These are phyloP conservation scores for Petromus typicus DNA, from an alignment of 2,113 vertebrate species.

Conservation along the genomic window DNA sequence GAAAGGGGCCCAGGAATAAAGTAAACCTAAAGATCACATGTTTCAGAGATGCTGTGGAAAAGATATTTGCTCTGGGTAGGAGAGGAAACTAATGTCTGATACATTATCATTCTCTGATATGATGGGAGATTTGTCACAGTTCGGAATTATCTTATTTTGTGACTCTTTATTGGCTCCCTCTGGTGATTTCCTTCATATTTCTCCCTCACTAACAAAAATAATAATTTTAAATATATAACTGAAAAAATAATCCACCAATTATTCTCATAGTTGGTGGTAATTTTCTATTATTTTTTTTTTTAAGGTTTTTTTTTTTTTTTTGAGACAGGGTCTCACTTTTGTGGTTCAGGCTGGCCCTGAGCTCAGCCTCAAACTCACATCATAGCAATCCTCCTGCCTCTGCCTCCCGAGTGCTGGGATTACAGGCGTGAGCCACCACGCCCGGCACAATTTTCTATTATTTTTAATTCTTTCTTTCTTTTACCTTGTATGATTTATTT, in stretches of 20 bases:
- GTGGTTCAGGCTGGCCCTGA: no score
- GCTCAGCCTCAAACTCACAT: no score
- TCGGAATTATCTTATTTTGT: background rate
- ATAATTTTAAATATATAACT: background rate
- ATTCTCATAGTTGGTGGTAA: no score
- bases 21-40: background rate
- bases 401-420: no score
- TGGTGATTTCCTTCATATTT: background rate
- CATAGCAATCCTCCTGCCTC: no score
- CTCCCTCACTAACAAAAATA: slow-evolving; percentile 2
- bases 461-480: no score
- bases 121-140: background rate
- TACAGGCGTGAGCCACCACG: no score
- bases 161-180: background rate
- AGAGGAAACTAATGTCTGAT: background rate
- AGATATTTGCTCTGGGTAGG: background rate
- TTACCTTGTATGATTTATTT: background rate
- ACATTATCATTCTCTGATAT: background rate
- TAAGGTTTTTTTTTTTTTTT: no score
- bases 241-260: background rate
- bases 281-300: no score
- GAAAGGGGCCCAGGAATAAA: background rate
- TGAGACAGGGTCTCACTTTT: no score
- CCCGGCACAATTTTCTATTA: no score
- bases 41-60: background rate